phyloP scores from a whole-genome alignment of 2,113 vertebrate species.

The Meleagris gallopavo region DNA sequence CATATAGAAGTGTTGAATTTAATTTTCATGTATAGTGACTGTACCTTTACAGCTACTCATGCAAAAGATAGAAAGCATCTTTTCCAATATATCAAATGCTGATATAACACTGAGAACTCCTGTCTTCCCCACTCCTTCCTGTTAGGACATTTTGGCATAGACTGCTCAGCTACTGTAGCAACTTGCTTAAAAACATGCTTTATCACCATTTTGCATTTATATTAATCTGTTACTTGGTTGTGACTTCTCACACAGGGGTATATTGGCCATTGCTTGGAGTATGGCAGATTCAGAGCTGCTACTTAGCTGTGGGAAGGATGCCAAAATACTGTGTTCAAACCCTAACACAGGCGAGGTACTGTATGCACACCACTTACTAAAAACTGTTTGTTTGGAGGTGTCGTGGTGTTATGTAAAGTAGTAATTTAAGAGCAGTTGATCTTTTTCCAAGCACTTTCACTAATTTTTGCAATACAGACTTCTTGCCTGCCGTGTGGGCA shows the following conservation, averaged over 20 bases:
- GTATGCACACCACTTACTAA: background rate
- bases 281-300: constrained; percentile 93
- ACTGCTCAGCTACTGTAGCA: background rate
- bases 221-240: background rate
- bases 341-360: constrained; percentile 94
- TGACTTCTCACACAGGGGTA: constrained; percentile 79
- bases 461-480: background rate
- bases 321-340: constrained; percentile 95
- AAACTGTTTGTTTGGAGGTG: background rate
- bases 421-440: background rate
- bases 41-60: background rate
- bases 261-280: constrained; percentile 95
- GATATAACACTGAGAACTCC: background rate
- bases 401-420: background rate
- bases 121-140: too few species aligned
- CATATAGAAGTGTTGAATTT: rapidly evolving
- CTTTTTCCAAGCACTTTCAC: background rate
- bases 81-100: background rate
- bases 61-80: background rate
- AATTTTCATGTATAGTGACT: background rate
- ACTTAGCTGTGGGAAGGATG: constrained; percentile 95
- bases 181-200: background rate
- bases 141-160: background rate
- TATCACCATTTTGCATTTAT: background rate
- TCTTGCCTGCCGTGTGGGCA: background rate